Evolutionary conservation across 1,140 invertebrate species (phyloP).

Genomic region (Fopius arisanus): DNA sequence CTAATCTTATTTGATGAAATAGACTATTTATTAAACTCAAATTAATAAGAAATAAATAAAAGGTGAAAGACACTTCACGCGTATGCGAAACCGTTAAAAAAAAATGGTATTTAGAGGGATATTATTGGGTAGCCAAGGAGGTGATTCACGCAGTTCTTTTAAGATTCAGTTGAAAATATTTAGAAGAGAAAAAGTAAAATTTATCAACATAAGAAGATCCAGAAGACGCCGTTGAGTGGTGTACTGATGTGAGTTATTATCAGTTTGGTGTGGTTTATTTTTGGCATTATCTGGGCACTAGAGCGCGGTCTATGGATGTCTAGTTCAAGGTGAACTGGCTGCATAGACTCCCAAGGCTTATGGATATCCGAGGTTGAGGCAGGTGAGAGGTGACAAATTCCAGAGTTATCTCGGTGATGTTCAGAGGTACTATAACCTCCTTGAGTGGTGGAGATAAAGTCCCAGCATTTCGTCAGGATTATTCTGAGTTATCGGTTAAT

Average conservation of each 20-base stretch:
- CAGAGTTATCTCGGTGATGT: constrained; percentile 21
- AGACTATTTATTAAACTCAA: too few species aligned
- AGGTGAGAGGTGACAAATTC: constrained; percentile 28
- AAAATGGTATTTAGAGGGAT: too few species aligned
- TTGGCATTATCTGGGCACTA: constrained; percentile 9
- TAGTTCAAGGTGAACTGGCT: constrained; percentile 15
- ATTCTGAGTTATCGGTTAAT: neutral
- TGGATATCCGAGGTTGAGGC: neutral
- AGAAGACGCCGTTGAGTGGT: too few species aligned
- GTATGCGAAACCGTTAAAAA: too few species aligned
- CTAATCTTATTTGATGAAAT: too few species aligned
- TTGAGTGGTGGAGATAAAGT: constrained; percentile 29
- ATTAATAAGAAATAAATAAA: too few species aligned
- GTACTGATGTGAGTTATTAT: neutral
- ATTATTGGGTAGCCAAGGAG: too few species aligned
- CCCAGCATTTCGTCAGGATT: constrained; percentile 1
- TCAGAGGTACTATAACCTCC: constrained; percentile 26
- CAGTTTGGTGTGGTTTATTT: neutral
- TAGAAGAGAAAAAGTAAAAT: too few species aligned
- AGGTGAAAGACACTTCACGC: too few species aligned
- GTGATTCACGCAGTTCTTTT: too few species aligned
- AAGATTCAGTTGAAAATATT: too few species aligned
- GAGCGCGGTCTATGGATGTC: constrained; percentile 39
- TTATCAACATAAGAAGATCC: too few species aligned
- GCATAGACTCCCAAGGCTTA: neutral